A percentile compares a stretch with the other conserved stretches of the same genome.
phyloP scores from a whole-genome alignment of 2,113 vertebrate species.

The Phycodurus eques region DNA sequence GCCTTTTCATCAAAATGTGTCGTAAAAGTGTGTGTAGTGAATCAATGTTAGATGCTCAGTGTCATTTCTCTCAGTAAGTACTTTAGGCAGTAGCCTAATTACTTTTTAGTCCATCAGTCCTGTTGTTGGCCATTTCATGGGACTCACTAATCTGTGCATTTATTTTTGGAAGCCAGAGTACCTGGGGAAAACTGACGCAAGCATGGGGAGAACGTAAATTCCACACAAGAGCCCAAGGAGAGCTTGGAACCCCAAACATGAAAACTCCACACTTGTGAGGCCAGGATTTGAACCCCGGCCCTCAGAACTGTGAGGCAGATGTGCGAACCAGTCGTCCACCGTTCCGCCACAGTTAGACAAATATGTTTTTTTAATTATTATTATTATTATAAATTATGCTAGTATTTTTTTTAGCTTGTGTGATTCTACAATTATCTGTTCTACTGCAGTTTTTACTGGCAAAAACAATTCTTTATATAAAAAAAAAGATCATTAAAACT shows the following conservation, averaged over 20 bases:
- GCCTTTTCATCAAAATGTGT: conserved; percentile 22
- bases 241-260: too few species aligned
- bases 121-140: not conserved
- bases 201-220: too few species aligned
- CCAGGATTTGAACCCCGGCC: too few species aligned
- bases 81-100: not conserved
- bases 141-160: not conserved
- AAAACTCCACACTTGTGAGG: too few species aligned
- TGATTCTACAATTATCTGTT: not conserved
- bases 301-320: too few species aligned
- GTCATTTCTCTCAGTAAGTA: not conserved
- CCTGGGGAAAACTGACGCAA: too few species aligned
- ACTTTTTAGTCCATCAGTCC: not conserved
- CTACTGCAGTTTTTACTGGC: not conserved
- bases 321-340: too few species aligned
- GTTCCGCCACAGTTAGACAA: too few species aligned
- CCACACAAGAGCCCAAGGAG: too few species aligned
- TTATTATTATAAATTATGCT: too few species aligned
- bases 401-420: too few species aligned
- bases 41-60: not conserved
- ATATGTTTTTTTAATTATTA: too few species aligned
- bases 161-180: not conserved
- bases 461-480: not conserved
- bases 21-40: conserved; percentile 4
- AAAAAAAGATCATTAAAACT: not conserved